Base-by-base conservation (phyloP, 2,888 invertebrate genomes). In the Phalera bucephala region DNA sequence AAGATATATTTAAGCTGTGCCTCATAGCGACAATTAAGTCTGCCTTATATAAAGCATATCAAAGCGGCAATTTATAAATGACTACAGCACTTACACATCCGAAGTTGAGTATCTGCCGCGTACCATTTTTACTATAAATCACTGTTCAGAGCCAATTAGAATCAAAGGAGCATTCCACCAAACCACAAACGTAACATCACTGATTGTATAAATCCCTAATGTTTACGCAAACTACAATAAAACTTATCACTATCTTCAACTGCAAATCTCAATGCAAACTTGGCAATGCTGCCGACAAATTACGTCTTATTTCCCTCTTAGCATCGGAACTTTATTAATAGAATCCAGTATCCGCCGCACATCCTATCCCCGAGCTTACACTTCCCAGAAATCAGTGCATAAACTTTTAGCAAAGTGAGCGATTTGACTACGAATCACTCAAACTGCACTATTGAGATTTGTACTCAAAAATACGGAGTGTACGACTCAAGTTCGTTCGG, bases 51-150 rank as follows among this genome's bases (percentile, higher is more conserved):
- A 22, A 22, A 22, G n/a, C n/a, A n/a, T n/a, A n/a, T n/a, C n/a
- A n/a, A n/a, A n/a, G 14, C 28, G 21, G 33, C 34, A 37, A 40
- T 32, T 36, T n/a, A 4, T 38, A 50, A 23, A 23, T n/a, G 9
- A 23, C 6, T 8, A 21, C 14, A 17, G 22, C 19, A 82, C 89
- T 89, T 64, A 88, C 88, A 88, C 64, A 60, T 89, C 88, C 10
- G 88, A 88, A 43, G 87, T 83, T 44, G 89, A 88, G 60, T 80
- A 87, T 72, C 89, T 80, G 47, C 88, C 89, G 31, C 89, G 89
- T 55, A 83, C 89, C 88, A 89, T 89, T 65, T 68, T 81, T 52
- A 65, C 63, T 52, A 61, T 58, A 44, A 46, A 43, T 50, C 45
- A 52, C 36, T 49, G 55, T 57, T 47, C 42, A 60, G 46, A 50